These are phyloP conservation scores for Agonopterix heracliana DNA, from an alignment of 2,888 invertebrate species.

Conservation along the genomic window DNA sequence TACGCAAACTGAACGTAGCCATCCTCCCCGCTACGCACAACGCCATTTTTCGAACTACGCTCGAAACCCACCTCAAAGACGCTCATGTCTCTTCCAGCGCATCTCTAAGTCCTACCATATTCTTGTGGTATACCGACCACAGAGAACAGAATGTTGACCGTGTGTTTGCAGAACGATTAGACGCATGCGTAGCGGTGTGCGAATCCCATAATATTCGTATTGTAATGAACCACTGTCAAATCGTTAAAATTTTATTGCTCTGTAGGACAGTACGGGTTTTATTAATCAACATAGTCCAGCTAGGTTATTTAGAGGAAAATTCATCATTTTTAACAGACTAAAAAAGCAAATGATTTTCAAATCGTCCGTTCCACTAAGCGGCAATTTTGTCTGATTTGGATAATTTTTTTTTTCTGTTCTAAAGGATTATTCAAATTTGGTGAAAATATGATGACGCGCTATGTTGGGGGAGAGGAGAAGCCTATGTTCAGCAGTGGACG, in stretches of 20 bases:
- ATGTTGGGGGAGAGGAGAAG: too few species aligned
- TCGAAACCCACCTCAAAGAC: too few species aligned
- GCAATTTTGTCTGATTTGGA: background rate
- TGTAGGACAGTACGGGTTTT: background rate
- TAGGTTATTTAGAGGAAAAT: too few species aligned
- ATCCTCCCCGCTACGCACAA: too few species aligned
- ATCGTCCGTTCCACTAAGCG: background rate
- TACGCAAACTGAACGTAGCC: too few species aligned
- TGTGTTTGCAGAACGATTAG: slow-evolving; percentile 36
- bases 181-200: slow-evolving; percentile 24
- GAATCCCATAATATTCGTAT: slow-evolving; percentile 15
- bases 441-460: background rate
- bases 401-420: background rate
- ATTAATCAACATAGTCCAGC: too few species aligned
- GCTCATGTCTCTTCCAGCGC: slow-evolving; percentile 6
- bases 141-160: slow-evolving; percentile 20
- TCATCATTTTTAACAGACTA: background rate
- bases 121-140: slow-evolving; percentile 22
- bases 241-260: slow-evolving; percentile 18
- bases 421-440: background rate
- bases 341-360: background rate
- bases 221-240: slow-evolving; percentile 19
- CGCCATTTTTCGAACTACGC: too few species aligned
- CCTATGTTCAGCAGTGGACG: too few species aligned
- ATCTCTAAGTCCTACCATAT: slow-evolving; percentile 2